phyloP scores from a whole-genome alignment of 2,797 vertebrate genomes.

The Aselliscus stoliczkanus region DNA sequence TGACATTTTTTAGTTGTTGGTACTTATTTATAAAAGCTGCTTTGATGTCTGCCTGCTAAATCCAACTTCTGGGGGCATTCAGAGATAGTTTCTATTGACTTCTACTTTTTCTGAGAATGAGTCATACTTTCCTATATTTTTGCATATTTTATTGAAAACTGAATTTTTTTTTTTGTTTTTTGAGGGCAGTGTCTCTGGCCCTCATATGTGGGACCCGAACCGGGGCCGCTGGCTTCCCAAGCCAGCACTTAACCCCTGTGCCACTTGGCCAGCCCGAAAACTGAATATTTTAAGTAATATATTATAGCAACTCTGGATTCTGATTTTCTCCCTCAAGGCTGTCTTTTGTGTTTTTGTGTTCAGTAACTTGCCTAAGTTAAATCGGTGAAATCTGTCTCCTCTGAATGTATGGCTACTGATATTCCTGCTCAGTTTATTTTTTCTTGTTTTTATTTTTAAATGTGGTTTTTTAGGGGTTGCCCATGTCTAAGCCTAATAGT shows the following conservation, averaged over 20 bases:
- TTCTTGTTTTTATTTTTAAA: slow-evolving; percentile 1
- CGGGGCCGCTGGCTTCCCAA: no score
- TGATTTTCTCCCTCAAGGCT: neutral
- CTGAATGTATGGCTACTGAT: neutral
- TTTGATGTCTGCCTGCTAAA: neutral
- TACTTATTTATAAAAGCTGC: neutral
- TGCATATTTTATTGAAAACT: slow-evolving; percentile 19
- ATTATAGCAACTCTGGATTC: neutral
- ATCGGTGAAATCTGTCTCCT: neutral
- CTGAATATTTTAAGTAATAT: neutral
- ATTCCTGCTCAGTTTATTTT: neutral
- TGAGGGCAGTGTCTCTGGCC: no score
- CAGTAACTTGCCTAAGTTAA: neutral
- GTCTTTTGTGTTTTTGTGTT: neutral
- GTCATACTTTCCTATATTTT: neutral
- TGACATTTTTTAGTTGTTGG: slow-evolving; percentile 11
- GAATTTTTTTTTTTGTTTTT: no score
- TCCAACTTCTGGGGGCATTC: neutral
- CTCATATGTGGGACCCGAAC: no score
- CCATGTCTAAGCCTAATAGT: neutral
- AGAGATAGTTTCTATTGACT: neutral
- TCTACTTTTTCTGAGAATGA: neutral
- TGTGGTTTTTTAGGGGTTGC: neutral
- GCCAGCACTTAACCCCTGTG: no score
- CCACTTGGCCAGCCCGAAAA: no score